phyloP scores from a whole-genome alignment of 2,797 vertebrate species.

The Scarus forsteni region DNA sequence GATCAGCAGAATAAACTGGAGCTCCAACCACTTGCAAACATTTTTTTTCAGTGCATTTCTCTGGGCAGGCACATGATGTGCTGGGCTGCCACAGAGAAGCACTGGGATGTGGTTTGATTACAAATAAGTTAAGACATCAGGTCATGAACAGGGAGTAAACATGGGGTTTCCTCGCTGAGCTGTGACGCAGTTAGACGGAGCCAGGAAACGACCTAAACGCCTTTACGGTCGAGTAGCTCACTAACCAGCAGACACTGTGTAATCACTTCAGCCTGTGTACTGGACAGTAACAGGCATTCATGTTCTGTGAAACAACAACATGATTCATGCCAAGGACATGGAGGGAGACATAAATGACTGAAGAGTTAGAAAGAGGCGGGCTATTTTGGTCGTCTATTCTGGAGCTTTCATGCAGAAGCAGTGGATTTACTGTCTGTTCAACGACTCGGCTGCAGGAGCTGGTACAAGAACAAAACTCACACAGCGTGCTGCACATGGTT shows the following conservation, averaged over 20 bases:
- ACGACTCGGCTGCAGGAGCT: conserved; percentile 1
- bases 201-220: conserved; percentile 50
- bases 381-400: conserved; percentile 57
- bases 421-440: conserved; percentile 44
- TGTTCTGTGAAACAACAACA: not conserved
- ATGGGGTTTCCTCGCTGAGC: conserved; percentile 68
- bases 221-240: conserved; percentile 14
- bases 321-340: not conserved
- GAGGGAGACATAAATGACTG: not conserved
- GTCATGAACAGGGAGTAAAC: conserved; percentile 57
- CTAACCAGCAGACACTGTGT: conserved; percentile 22
- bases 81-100: conserved; percentile 20
- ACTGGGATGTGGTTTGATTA: conserved; percentile 37
- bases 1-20: conserved; percentile 6
- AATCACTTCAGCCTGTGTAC: conserved; percentile 19
- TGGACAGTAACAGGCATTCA: not conserved
- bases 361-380: conserved; percentile 20
- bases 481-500: conserved; percentile 17
- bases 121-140: conserved; percentile 41
- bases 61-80: conserved; percentile 18
- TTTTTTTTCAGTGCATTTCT: conserved; percentile 1
- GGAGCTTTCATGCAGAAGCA: conserved; percentile 65
- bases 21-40: not conserved
- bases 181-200: conserved; percentile 60
- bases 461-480: conserved; percentile 29